Base-by-base conservation (phyloP, 1,140 invertebrate species). In the Drosophila erecta region DNA sequence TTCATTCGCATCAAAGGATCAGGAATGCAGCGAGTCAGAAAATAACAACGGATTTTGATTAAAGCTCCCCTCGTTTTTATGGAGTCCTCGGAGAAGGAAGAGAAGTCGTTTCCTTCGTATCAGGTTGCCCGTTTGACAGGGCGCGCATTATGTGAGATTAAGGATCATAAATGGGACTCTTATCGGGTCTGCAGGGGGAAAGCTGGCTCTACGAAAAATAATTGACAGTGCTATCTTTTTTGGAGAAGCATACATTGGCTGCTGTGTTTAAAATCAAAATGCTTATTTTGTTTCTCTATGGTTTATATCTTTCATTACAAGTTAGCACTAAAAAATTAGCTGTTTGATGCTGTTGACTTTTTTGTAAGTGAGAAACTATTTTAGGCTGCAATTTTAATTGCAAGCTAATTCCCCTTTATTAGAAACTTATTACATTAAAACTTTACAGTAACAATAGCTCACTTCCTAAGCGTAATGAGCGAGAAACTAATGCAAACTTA, bases 31-130 rank as follows among this genome's bases (percentile, higher is more conserved):
- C 91, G 89, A 92, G 83, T 91, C 91, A 92, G 91, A 92, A 92
- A 92, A 92, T 92, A 92, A 92, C 91, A 92, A 92, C 91, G 91
- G 91, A 92, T 92, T 92, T 92, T 92, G 91, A 92, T 92, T 92
- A 92, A 92, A 91, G 87, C 91, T 89, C 80, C 84, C 83, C 79
- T 49, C 43, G 33, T 79, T 91, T 91, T 90, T 90, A 90, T 90
- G 75, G 75, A 90, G 85, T 89, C 69, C 69, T 84, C 77, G 22
- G 66, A 20, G 55, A 37, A 53, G 44, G 59, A 53, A 44, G 47
- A 49, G 27, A 30, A 30, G 41, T 46, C 40, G 46, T 33, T 17
- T 69, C 38, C 58, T n/a, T 49, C 57, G 67, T 81, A 91, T 91
- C 90, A 89, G 86, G 83, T 83, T 89, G 72, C 80, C 90, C 60